Conservation (phyloP, 2,113 vertebrate species). For the Lepus europaeus region DNA sequence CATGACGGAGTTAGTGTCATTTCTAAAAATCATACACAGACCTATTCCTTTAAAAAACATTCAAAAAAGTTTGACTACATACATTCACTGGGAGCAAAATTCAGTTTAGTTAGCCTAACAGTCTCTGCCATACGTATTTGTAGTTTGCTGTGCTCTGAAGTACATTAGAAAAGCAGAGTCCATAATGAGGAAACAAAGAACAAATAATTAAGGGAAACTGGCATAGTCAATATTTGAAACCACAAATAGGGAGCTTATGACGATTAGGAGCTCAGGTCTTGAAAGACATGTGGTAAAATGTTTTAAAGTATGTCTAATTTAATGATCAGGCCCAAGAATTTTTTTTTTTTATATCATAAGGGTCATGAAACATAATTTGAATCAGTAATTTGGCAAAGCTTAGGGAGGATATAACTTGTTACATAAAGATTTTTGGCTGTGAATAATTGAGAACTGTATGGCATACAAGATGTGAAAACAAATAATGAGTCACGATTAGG, state of each 20-base stretch:
- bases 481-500: neutral
- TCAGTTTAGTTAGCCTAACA: slow-evolving; percentile 53
- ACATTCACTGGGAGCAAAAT: slow-evolving; percentile 6
- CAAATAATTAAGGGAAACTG: slow-evolving; percentile 30
- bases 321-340: neutral
- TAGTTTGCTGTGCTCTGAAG: slow-evolving; percentile 21
- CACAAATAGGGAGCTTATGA: neutral
- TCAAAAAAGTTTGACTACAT: slow-evolving; percentile 63
- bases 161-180: neutral
- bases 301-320: slow-evolving; percentile 8
- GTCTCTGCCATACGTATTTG: slow-evolving; percentile 13
- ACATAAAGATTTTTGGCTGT: neutral
- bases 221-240: neutral
- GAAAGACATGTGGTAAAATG: neutral
- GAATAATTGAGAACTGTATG: neutral
- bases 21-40: slow-evolving; percentile 9
- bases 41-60: neutral
- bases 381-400: neutral
- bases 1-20: neutral
- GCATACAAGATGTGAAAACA: slow-evolving; percentile 46
- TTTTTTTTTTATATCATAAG: neutral
- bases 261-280: neutral
- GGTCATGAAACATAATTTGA: neutral
- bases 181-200: neutral
- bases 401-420: slow-evolving; percentile 8